These are phyloP conservation scores for Drosophila ercepeae DNA, from an alignment of 1,140 invertebrate species.

Conservation along the genomic window DNA sequence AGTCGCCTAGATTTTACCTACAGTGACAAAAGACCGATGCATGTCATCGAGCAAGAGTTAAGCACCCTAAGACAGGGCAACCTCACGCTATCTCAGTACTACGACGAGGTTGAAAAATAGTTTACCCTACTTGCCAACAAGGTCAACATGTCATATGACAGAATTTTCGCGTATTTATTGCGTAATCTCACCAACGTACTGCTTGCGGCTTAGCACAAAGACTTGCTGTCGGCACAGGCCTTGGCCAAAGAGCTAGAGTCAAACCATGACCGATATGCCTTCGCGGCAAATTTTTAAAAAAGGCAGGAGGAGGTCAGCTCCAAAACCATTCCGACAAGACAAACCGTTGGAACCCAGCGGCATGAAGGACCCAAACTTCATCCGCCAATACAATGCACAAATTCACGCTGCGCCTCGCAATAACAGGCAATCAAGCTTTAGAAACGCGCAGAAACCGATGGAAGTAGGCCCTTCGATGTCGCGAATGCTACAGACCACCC, in stretches of 20 bases:
- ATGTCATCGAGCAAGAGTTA: slow-evolving; percentile 38
- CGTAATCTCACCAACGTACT: no score
- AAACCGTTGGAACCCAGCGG: not conserved
- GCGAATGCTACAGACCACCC: not conserved
- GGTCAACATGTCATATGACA: no score
- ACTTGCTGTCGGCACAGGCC: no score
- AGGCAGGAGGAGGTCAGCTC: not conserved
- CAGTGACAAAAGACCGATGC: slow-evolving; percentile 31
- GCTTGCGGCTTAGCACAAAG: no score
- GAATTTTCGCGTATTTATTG: no score
- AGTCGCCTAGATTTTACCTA: slow-evolving; percentile 36
- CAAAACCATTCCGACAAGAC: not conserved
- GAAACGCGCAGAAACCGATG: not conserved
- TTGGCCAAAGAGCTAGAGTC: no score
- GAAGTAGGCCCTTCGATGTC: not conserved
- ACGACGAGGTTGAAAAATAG: no score
- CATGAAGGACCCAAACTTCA: not conserved
- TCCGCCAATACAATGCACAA: not conserved
- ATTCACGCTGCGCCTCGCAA: not conserved
- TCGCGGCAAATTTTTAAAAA: not conserved
- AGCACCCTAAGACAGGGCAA: no score
- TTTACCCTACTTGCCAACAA: no score
- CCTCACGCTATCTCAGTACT: no score
- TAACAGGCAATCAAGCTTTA: not conserved
- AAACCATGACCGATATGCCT: no score